Conservation (phyloP, 2,888 invertebrate species). For the Xiphydria camelus region DNA sequence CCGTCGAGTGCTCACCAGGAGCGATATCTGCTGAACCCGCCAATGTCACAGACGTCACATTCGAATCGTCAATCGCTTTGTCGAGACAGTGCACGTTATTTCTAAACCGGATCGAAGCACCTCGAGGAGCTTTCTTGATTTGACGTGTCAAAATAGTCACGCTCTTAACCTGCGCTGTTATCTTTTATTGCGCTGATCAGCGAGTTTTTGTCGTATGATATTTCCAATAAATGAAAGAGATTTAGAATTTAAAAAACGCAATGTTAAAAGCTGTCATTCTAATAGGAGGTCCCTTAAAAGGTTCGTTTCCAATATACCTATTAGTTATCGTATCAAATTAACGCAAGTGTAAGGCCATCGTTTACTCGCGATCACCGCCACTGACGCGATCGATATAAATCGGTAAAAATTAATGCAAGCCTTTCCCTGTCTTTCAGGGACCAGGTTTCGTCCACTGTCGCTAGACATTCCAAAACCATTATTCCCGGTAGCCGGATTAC, state of each 20-base stretch:
- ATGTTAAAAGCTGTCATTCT: conserved; percentile 88
- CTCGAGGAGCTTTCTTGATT: not conserved
- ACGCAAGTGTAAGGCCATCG: conserved; percentile 8
- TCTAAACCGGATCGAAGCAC: too few relatives aligned
- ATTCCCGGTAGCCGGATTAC: conserved; percentile 95
- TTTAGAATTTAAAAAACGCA: too few relatives aligned
- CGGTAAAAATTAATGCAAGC: conserved; percentile 8
- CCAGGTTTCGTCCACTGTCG: conserved; percentile 94
- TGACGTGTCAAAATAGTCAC: not conserved
- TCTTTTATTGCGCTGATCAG: too few relatives aligned
- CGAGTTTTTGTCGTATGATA: too few relatives aligned
- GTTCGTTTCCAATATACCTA: conserved; percentile 58
- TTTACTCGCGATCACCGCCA: conserved; percentile 8
- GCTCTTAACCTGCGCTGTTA: too few relatives aligned
- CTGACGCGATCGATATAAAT: conserved; percentile 12
- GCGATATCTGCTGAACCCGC: too few relatives aligned
- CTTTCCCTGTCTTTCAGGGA: conserved; percentile 68
- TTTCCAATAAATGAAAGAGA: too few relatives aligned
- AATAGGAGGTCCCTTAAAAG: conserved; percentile 94
- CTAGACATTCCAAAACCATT: conserved; percentile 97
- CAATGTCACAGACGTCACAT: too few relatives aligned
- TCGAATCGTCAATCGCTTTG: too few relatives aligned
- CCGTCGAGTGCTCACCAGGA: too few relatives aligned
- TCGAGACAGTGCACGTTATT: too few relatives aligned
- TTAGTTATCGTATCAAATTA: not conserved